These are phyloP conservation scores for Nasua narica DNA, from an alignment of 2,797 vertebrate species.

Conservation along the genomic window DNA sequence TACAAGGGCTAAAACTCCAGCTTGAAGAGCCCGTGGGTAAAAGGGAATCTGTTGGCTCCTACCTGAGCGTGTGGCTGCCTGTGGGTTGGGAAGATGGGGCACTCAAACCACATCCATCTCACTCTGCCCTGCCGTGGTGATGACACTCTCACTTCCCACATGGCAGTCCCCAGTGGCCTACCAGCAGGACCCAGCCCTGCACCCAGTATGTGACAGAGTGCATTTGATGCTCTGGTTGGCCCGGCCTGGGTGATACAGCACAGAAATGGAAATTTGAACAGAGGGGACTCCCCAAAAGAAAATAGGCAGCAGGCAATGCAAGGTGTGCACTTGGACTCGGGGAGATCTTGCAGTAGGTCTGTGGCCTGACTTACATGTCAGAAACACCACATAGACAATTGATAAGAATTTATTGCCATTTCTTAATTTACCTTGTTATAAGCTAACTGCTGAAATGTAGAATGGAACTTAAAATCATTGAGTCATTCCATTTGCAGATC, in stretches of 20 bases:
- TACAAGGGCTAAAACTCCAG: not conserved
- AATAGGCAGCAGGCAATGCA: not conserved
- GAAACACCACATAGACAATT: not conserved
- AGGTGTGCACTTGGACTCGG: not conserved
- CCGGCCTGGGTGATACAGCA: not conserved
- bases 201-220: not conserved
- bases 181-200: not conserved
- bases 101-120: not conserved
- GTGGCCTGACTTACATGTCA: not conserved
- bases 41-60: not conserved
- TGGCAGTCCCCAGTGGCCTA: not conserved
- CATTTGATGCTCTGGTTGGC: not conserved
- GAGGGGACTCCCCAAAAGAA: not conserved
- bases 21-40: not conserved
- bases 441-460: not conserved
- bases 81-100: not conserved
- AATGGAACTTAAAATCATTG: not conserved
- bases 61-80: not conserved
- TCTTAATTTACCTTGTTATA: not conserved
- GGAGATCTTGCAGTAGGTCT: not conserved
- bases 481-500: not conserved
- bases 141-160: rapidly evolving
- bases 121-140: not conserved
- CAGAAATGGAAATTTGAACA: not conserved
- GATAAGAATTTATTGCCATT: not conserved